Evolutionary conservation across 2,888 invertebrate genomes (phyloP).

Genomic region (Ichneumon xanthorius): DNA sequence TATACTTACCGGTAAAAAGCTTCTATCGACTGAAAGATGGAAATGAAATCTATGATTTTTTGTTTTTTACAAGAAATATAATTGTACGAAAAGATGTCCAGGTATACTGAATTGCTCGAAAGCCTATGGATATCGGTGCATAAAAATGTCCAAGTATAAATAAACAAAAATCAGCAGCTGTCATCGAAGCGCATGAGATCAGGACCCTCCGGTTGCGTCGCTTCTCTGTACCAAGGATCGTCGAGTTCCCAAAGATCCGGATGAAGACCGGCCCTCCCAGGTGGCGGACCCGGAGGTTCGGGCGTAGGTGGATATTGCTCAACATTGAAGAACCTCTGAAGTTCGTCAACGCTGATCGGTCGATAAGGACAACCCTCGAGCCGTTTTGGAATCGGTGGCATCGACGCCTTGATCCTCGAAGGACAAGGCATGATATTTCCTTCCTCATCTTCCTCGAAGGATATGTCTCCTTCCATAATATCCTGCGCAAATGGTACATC

Average conservation of each 20-base stretch:
- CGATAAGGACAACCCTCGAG: constrained; percentile 41
- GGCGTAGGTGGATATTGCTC: constrained; percentile 71
- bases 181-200: constrained; percentile 75
- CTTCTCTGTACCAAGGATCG: constrained; percentile 77
- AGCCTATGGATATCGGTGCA: neutral
- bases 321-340: constrained; percentile 77
- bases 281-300: constrained; percentile 67
- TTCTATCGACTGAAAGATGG: neutral
- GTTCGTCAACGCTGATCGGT: constrained; percentile 70
- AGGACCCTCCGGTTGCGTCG: constrained; percentile 55
- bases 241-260: constrained; percentile 79
- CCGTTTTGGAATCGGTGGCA: constrained; percentile 67
- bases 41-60: neutral
- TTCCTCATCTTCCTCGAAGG: constrained; percentile 74
- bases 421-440: constrained; percentile 64
- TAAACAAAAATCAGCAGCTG: neutral
- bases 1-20: neutral
- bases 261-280: constrained; percentile 72
- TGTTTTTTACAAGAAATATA: neutral
- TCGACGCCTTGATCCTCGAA: constrained; percentile 71
- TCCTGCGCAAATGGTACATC: constrained; percentile 74
- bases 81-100: neutral
- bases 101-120: neutral
- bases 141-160: neutral
- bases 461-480: constrained; percentile 72